phyloP scores from a whole-genome alignment of 2,888 invertebrate species.

The Sepiola atlantica region DNA sequence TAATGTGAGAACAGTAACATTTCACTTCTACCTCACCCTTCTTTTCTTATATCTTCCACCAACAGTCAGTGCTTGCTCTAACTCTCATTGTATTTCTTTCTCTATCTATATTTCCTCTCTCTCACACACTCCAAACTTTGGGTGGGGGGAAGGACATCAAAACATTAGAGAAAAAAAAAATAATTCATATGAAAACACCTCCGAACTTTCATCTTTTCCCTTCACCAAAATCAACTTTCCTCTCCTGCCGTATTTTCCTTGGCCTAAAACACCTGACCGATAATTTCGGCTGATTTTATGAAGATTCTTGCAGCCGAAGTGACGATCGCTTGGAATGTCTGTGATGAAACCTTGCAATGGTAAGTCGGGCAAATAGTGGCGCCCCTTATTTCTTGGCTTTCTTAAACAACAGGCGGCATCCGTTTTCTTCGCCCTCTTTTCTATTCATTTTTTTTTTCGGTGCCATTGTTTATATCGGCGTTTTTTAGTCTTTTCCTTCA shows the following conservation, averaged over 20 bases:
- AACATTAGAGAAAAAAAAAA: background rate
- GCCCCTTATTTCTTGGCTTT: too few relatives aligned
- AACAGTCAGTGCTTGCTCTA: background rate
- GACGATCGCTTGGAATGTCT: background rate
- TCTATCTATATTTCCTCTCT: background rate
- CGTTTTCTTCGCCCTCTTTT: background rate
- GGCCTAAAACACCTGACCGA: background rate
- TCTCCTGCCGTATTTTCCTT: background rate
- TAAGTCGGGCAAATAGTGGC: background rate
- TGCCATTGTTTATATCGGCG: background rate
- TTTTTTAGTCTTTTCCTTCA: background rate
- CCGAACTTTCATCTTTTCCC: too few relatives aligned
- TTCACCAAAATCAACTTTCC: background rate
- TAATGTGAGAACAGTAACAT: too few relatives aligned
- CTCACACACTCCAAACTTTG: background rate
- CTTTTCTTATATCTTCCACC: too few relatives aligned
- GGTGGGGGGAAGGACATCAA: background rate
- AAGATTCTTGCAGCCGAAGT: background rate
- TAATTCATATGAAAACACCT: background rate
- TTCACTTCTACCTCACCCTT: too few relatives aligned
- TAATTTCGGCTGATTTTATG: background rate
- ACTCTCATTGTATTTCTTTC: background rate
- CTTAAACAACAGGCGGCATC: too few relatives aligned
- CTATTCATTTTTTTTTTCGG: background rate
- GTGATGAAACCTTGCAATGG: conserved; percentile 8